Conservation (phyloP, 37 sponge, comb jelly and placozoan genomes). For the Haliclona indistincta region DNA sequence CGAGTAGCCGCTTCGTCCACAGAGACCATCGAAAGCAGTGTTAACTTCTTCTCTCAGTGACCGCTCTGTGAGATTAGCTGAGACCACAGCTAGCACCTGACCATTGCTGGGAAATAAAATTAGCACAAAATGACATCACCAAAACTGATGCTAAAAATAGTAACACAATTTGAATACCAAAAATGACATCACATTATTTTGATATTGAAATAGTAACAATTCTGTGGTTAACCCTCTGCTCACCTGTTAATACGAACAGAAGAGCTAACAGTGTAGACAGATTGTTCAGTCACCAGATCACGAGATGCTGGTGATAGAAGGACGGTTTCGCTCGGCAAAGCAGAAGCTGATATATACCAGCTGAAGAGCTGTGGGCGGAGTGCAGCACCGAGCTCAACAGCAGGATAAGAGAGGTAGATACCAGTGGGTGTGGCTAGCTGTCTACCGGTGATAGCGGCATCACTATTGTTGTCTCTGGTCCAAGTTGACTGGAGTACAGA, state of each 20-base stretch:
- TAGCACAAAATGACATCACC: neutral
- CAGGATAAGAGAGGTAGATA: slow-evolving; percentile 45
- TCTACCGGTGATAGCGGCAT: slow-evolving; percentile 6
- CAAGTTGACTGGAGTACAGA: neutral
- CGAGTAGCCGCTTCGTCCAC: too few relatives aligned
- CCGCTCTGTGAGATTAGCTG: slow-evolving; percentile 25
- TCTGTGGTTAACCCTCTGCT: too few relatives aligned
- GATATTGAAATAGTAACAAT: too few relatives aligned
- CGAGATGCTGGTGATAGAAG: slow-evolving; percentile 33
- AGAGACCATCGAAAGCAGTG: too few relatives aligned
- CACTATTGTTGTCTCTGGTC: too few relatives aligned
- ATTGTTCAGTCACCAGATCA: slow-evolving; percentile 1
- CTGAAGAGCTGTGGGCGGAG: slow-evolving; percentile 8
- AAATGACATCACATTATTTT: neutral
- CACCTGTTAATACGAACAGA: neutral
- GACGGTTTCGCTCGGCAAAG: slow-evolving; percentile 24
- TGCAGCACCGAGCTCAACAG: neutral
- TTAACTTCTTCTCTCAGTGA: slow-evolving; percentile 23
- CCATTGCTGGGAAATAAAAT: too few relatives aligned
- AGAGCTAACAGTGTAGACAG: neutral
- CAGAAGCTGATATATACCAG: slow-evolving; percentile 27
- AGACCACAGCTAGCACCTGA: slow-evolving; percentile 18
- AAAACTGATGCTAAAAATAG: neutral
- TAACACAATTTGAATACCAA: neutral
- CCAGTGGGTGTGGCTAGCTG: slow-evolving; percentile 56